Base-by-base conservation (phyloP, 2,888 invertebrate genomes). In the Drosophila testacea region DNA sequence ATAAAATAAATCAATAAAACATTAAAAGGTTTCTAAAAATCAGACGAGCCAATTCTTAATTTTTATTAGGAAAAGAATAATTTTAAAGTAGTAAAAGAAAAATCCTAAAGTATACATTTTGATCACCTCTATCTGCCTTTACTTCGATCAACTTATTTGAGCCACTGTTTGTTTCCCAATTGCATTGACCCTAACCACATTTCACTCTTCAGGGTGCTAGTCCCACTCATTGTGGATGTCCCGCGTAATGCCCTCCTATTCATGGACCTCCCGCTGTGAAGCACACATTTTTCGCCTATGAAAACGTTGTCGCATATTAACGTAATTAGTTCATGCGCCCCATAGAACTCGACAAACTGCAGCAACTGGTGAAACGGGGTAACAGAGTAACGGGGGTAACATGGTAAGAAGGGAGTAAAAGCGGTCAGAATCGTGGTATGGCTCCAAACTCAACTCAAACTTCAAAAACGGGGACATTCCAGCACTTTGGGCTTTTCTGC, bases 251-350 rank as follows among this genome's bases (percentile, higher is more conserved):
- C 7, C 22, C 34, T 9, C n/a, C 42, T 34, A 22, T 16, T 32
- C 9, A 36, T 13, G 27, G 46, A 41, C n/a, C 48, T 51, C 72
- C 78, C 59, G 84, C 85, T 69, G 85, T 67, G 84, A 66, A 73
- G 68, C 65, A 76, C 76, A 69, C 88, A 81, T 83, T 87, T 83
- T 83, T 87, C 82, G 88, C 66, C 88, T 75, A 77, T 79, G 83
- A 81, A 83, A 83, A 83, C 83, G 83, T 83, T 83, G 83, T 83
- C 88, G 88, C 83, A 83, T 83, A 83, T 88, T 83, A 83, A 83
- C 88, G 83, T 88, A 83, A 83, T 83, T 88, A 83, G 83, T 83
- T 83, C 83, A 79, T 83, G 77, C 81, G 84, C 81, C 77, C 87
- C 87, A 83, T 73, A 79, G 84, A 87, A 81, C 84, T 69, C 41